Conservation (phyloP, 2,113 vertebrate species). For the Etia nguti region DNA sequence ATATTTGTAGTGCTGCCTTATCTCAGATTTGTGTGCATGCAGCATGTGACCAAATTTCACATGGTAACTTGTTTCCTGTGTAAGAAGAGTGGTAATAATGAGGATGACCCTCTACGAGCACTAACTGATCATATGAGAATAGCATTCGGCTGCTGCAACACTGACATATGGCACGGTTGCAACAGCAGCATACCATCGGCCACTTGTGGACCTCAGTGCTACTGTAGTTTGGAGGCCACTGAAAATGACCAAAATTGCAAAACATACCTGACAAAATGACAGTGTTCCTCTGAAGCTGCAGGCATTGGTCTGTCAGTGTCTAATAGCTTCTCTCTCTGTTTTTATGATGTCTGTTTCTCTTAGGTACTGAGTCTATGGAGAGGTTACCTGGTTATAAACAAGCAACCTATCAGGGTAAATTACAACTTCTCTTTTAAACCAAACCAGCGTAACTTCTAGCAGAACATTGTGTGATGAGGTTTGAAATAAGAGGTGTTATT, state of each 20-base stretch:
- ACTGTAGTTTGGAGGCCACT: not conserved
- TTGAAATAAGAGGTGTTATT: not conserved
- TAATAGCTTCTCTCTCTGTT: not conserved
- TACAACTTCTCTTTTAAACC: not conserved
- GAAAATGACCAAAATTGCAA: not conserved
- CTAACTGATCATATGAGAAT: not conserved
- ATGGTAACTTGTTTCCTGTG: not conserved
- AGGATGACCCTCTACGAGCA: not conserved
- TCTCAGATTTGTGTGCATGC: too few relatives aligned
- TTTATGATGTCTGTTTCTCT: not conserved
- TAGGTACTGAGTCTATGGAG: constrained; percentile 56
- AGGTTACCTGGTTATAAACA: constrained; percentile 36
- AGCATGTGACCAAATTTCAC: not conserved
- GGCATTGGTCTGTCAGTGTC: not conserved
- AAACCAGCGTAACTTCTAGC: not conserved
- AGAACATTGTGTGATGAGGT: not conserved
- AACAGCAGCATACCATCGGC: not conserved
- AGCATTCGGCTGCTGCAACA: not conserved
- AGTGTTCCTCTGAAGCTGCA: not conserved
- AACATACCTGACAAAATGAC: not conserved
- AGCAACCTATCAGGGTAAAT: constrained; percentile 37
- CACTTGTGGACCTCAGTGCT: not conserved
- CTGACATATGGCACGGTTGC: not conserved
- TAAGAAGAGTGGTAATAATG: not conserved
- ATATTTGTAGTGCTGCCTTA: too few relatives aligned